Evolutionary conservation across 2,113 vertebrate genomes (phyloP), one percentile per base, ranked within the genome.

Genomic region (Ageneiosus marmoratus): DNA sequence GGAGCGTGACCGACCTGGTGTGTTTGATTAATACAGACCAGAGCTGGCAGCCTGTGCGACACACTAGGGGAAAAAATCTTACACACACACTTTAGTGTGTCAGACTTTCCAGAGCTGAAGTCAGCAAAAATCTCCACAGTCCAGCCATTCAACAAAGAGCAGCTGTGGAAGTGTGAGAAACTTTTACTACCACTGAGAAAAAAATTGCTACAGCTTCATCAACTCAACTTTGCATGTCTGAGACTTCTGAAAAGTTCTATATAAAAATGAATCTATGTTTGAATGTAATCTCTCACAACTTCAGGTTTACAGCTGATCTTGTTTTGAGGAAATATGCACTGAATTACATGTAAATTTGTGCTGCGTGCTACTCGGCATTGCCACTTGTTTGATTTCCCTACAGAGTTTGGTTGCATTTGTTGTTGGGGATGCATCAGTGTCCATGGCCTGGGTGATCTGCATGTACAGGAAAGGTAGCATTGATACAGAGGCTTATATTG

Each of bases 11-110:
- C 37, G 55, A 60, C 2, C 34, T 13, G 24, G 76, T 77, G 76
- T 77, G 76, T 77, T 77, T 77, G 75, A 77, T 77, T 77, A 77
- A 77, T 77, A 77, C 76, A 77, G 76, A 60, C 76, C 34, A 41
- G 37, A 37, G 13, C 37, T 77, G 75, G 75, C 55, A 77, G 76
- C 20, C 37, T 77, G 37, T 60, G 51, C 24, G 76, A 77, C 55
- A 77, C 55, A 60, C 24, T 15, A 60, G 24, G 55, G 34, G 44
- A 1, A 60, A 60, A 55, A 56, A 75, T 24, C 67, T 22, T 10
- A 46, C 65, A 24, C 37, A 75, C 72, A 51, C 46, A 53, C 13
- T 29, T 18, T 15, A 32, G 46, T 51, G 72, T 56, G 44, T 75
- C 75, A 77, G 34, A 41, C 75, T 77, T 77, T 77, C 32, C 75